A percentile compares a stretch with the other conserved stretches of the same genome.
Conservation (phyloP, 2,797 vertebrate genomes). For the Danio aesculapii region DNA sequence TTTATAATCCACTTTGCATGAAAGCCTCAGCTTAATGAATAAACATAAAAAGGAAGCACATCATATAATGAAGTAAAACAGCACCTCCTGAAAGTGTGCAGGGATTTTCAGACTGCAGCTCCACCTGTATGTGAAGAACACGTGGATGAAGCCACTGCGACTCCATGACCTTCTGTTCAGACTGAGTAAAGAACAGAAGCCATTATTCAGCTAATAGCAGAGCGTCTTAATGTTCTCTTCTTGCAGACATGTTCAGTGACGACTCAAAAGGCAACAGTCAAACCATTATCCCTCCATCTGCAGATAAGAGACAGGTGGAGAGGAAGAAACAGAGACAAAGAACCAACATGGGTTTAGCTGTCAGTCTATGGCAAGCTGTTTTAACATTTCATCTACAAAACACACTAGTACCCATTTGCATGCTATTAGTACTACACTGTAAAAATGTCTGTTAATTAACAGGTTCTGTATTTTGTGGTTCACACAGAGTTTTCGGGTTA, state of each 20-base stretch:
- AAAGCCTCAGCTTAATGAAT: no score
- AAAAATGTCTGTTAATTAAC: no score
- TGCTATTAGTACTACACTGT: no score
- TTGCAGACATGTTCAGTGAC: constrained; percentile 14
- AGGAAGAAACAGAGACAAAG: background rate
- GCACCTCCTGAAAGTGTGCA: no score
- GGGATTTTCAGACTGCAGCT: background rate
- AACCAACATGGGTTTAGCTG: constrained; percentile 32
- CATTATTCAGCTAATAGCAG: background rate
- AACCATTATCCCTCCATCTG: constrained; percentile 40
- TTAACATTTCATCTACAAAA: no score
- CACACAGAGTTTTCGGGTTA: no score
- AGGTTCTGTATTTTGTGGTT: no score
- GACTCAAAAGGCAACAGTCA: constrained; percentile 52
- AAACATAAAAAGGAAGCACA: no score
- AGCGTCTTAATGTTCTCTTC: constrained; percentile 15
- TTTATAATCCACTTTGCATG: no score
- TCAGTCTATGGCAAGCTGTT: constrained; percentile 19
- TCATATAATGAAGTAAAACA: no score
- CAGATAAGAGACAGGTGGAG: constrained; percentile 38
- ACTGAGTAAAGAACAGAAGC: constrained; percentile 17
- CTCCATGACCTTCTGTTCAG: constrained; percentile 12
- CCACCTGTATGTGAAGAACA: background rate
- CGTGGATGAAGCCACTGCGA: background rate
- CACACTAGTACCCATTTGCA: no score